These are phyloP conservation scores for Xanthorhoe spadicearia DNA, from an alignment of 2,888 invertebrate genomes.

Conservation along the genomic window DNA sequence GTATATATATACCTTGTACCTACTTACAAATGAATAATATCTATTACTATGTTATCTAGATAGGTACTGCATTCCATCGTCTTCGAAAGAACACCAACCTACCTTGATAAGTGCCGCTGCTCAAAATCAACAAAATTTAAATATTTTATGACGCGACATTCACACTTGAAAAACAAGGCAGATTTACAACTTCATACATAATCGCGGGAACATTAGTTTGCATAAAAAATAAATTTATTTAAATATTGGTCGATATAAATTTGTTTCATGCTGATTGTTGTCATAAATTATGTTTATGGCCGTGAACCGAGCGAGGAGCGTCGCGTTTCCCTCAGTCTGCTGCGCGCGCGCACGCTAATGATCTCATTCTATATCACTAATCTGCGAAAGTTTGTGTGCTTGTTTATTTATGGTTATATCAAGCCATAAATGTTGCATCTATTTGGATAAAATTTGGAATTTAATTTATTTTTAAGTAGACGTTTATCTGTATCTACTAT, in stretches of 20 bases:
- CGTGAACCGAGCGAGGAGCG: conserved; percentile 7
- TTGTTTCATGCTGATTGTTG: conserved; percentile 32
- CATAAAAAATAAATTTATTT: conserved; percentile 30
- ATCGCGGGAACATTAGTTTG: conserved; percentile 23
- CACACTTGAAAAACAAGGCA: conserved; percentile 34
- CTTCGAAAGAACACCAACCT: neutral
- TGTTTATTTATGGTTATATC: neutral
- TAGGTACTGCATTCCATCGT: neutral
- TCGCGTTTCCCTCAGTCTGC: conserved; percentile 19
- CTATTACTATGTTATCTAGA: neutral
- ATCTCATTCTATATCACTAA: neutral
- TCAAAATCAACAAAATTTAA: conserved; percentile 8
- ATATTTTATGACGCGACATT: conserved; percentile 21
- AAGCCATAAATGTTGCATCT: neutral
- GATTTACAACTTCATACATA: conserved; percentile 42
- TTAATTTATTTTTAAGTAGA: too few species aligned
- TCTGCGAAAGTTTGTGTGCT: neutral
- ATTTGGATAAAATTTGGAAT: neutral
- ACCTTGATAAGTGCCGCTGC: neutral
- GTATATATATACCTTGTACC: too few species aligned
- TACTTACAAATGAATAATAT: too few species aligned
- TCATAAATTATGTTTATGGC: conserved; percentile 29
- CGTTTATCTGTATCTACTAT: too few species aligned
- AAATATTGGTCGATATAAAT: conserved; percentile 43
- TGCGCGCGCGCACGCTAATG: conserved; percentile 30